Base-by-base conservation (phyloP, 2,797 vertebrate species). In the Moxostoma hubbsi region DNA sequence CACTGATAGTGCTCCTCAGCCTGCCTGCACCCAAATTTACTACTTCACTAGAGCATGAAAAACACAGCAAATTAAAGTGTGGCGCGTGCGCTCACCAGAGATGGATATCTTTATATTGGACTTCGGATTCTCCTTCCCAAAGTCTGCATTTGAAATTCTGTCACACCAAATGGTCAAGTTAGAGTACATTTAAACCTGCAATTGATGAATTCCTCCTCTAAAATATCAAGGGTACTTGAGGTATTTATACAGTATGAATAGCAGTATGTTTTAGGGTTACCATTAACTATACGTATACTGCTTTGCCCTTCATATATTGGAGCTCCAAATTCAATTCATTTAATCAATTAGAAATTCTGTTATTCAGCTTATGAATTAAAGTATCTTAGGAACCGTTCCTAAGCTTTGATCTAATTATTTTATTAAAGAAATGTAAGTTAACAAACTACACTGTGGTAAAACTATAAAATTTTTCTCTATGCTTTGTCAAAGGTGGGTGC, bases 21-120 rank as follows among this genome's bases (percentile, higher is more conserved):
- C 92, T 85, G 93, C 90, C 94, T 94, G 90, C 91, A 91, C 90
- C 89, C 88, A 93, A 95, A 96, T 97, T 98, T 96, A 95, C 93
- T 96, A 95, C 94, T 94, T 95, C 96, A 97, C 89, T 96, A 95
- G 96, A 98, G 95, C 96, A 95, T 96, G 95, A 95, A 96, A 96
- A 96, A 95, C 94, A 94, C 92, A 94, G 93, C 92, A 96, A 95
- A 96, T 97, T 96, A 97, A 95, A 96, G 91, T 94, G 94, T 94
- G 93, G 94, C 94, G 95, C 93, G 92, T 90, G 91, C 94, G 93
- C 94, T 96, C 93, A 91, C 94, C 93, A 88, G 90, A 96, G 96
- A 98, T 98, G 93, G 89, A 88, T 97, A 96, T 98, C 96, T 95
- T 94, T 95, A 94, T 96, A 96, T 95, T 96, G 95, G 95, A 95